phyloP scores from a whole-genome alignment of 2,113 vertebrate genomes.

The Archilochus colubris region DNA sequence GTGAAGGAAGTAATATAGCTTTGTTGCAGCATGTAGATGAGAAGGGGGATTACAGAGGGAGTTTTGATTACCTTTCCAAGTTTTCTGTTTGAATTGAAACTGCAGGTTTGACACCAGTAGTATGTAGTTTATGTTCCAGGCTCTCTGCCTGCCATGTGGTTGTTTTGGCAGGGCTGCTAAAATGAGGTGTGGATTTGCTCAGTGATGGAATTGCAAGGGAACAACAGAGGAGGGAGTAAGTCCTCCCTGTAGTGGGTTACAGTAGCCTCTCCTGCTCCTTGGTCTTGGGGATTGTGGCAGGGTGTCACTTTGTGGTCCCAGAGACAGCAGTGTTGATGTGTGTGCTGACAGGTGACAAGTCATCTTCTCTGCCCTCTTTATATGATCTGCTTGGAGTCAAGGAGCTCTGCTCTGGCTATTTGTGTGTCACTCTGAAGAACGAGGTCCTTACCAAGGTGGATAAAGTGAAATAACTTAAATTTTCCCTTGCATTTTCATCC shows the following conservation, averaged over 20 bases:
- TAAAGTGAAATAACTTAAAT: background rate
- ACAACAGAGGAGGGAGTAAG: background rate
- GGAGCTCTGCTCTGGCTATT: background rate
- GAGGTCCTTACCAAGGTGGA: background rate
- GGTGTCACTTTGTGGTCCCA: background rate
- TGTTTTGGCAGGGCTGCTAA: fast-evolving
- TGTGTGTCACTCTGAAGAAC: background rate
- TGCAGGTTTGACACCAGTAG: background rate
- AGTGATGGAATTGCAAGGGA: background rate
- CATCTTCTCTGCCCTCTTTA: background rate
- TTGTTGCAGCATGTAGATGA: background rate
- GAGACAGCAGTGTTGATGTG: background rate
- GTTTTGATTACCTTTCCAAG: background rate
- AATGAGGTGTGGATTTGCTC: background rate
- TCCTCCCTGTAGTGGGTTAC: background rate
- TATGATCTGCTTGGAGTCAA: background rate
- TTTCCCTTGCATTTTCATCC: background rate
- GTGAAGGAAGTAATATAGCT: background rate
- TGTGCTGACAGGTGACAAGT: background rate
- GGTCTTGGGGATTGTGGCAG: background rate
- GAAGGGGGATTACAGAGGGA: background rate
- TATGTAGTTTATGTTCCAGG: background rate
- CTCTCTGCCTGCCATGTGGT: background rate
- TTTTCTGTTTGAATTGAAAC: background rate
- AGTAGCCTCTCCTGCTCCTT: background rate